phyloP scores from a whole-genome alignment of 2,888 invertebrate genomes.

The Hoplodrina blanda region DNA sequence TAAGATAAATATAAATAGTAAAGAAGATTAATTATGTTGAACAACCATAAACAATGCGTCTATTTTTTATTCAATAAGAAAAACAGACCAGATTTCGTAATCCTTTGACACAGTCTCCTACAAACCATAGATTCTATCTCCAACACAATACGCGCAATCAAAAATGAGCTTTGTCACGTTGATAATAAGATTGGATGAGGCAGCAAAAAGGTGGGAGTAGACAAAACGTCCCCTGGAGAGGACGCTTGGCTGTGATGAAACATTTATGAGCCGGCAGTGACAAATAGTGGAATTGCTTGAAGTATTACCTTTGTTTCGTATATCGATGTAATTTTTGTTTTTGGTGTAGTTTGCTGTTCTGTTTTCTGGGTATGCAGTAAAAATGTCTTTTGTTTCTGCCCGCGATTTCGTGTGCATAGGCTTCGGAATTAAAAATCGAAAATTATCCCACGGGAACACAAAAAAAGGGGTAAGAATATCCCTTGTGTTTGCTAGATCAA shows the following conservation, averaged over 20 bases:
- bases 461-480: too few relatives aligned
- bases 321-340: slow-evolving; percentile 38
- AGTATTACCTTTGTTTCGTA: slow-evolving; percentile 49
- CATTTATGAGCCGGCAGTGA: slow-evolving; percentile 66
- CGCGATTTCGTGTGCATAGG: too few relatives aligned
- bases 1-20: too few relatives aligned
- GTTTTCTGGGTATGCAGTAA: background rate
- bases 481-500: too few relatives aligned
- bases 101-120: slow-evolving; percentile 40
- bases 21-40: background rate
- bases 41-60: background rate
- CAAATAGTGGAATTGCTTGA: slow-evolving; percentile 61
- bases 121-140: slow-evolving; percentile 20
- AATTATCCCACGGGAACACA: too few relatives aligned
- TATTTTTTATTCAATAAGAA: slow-evolving; percentile 35
- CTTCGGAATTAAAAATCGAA: too few relatives aligned
- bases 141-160: slow-evolving; percentile 24
- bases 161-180: slow-evolving; percentile 48
- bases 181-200: slow-evolving; percentile 46
- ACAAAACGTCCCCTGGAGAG: slow-evolving; percentile 62
- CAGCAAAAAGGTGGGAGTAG: slow-evolving; percentile 34
- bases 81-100: slow-evolving; percentile 35
- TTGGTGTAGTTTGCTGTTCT: slow-evolving; percentile 3
- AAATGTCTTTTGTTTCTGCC: too few relatives aligned
- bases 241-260: slow-evolving; percentile 58